Conservation (phyloP, 2,113 vertebrate species). For the Hoplias malabaricus region DNA sequence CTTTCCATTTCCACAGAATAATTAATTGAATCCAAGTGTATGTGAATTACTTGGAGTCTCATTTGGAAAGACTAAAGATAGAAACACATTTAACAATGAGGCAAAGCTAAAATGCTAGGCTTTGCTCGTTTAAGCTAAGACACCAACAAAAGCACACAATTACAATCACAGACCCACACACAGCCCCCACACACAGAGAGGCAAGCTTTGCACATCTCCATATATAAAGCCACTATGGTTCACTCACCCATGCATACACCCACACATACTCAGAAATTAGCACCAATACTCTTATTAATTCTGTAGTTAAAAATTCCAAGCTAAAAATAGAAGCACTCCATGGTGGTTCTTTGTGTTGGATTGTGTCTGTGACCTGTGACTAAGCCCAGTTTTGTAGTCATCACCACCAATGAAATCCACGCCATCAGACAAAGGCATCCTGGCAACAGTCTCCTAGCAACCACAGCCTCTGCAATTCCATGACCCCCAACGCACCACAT, state of each 20-base stretch:
- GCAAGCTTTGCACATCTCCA: not conserved
- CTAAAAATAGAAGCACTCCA: conserved; percentile 28
- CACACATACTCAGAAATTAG: not conserved
- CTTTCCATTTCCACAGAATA: not conserved
- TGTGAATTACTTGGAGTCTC: not conserved
- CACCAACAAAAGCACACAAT: not conserved
- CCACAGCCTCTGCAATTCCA: conserved; percentile 50
- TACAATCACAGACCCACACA: not conserved
- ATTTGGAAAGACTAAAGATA: not conserved
- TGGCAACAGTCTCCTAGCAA: conserved; percentile 65
- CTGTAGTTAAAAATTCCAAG: not conserved
- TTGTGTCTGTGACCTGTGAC: conserved; percentile 34
- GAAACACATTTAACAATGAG: not conserved
- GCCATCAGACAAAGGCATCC: conserved; percentile 49
- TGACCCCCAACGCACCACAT: conserved; percentile 57
- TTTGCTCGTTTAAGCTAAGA: not conserved
- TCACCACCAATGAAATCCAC: conserved; percentile 34
- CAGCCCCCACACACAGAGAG: not conserved
- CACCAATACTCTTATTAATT: not conserved
- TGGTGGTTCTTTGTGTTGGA: not conserved
- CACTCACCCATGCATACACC: not conserved
- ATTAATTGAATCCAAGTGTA: not conserved
- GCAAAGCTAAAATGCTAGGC: not conserved
- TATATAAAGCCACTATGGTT: not conserved
- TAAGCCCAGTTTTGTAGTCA: conserved; percentile 23